Evolutionary conservation across 2,888 invertebrate genomes (phyloP), one percentile per base, ranked within the genome.

Genomic region (Trissonchulus latispiculum): DNA sequence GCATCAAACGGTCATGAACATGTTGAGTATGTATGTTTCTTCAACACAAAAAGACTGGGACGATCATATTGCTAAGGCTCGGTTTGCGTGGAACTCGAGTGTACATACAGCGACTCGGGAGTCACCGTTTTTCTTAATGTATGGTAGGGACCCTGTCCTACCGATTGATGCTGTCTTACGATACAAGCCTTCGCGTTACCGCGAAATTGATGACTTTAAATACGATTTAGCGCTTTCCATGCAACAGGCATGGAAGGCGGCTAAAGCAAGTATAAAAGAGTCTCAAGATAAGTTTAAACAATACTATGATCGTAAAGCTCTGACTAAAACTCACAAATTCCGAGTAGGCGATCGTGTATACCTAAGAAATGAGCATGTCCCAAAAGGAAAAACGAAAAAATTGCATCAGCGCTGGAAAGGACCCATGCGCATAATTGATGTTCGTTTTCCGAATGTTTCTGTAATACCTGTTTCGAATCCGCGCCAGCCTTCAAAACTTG

Each of bases 341-440:
- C 8, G 23, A 15, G 48, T 48, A 8, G 48, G 48, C 48, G 48
- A 48, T 48, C 8, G 23, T 15, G 48, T 48, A 15, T 48, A 48
- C 48, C 8, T 48, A 15, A n/a, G n/a, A n/a, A n/a, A n/a, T n/a
- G n/a, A n/a, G n/a, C 48, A 48, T 48, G 23, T 23, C 8, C 48
- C 48, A 15, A 48, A 48, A 23, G 48, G 48, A 48, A 64, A 64
- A 33, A 64, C 64, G 28, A 8, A 8, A 33, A 64, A 64, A 64
- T n/a, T 64, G 64, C 8, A 15, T 3, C 64, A 28, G 8, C 64
- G 8, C 8, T 64, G 64, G 64, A 8, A 64, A 18, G 64, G 64
- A 28, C 64, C 64, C 33, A 64, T 64, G 64, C 29, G 64, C 8
- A 29, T 64, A 31, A 18, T 64, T 8, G 64, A 64, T 64, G 64